phyloP scores from a whole-genome alignment of 2,888 invertebrate species.

The Caenorhabditis drosophilae region DNA sequence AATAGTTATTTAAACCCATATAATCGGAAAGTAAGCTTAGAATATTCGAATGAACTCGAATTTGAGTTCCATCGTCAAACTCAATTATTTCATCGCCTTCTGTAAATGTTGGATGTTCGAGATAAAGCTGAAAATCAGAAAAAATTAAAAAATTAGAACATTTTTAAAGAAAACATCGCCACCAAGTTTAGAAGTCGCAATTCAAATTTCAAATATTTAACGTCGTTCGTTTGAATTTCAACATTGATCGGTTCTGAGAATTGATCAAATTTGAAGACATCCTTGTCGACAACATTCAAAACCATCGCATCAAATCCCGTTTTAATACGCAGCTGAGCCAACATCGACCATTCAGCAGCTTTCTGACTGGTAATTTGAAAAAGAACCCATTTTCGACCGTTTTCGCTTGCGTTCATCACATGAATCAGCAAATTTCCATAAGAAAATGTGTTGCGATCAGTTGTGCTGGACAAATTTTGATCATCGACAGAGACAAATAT shows the following conservation, averaged over 20 bases:
- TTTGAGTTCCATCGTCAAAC: constrained; percentile 40
- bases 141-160: neutral
- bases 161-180: neutral
- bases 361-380: constrained; percentile 8
- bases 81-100: constrained; percentile 46
- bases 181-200: constrained; percentile 39
- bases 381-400: constrained; percentile 11
- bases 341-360: constrained; percentile 37
- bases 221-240: constrained; percentile 22
- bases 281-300: constrained; percentile 39
- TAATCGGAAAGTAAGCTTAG: constrained; percentile 42
- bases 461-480: constrained; percentile 13
- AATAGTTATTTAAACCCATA: no score
- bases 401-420: constrained; percentile 9
- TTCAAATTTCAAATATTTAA: constrained; percentile 37
- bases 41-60: constrained; percentile 39
- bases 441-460: constrained; percentile 6
- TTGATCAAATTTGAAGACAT: constrained; percentile 34
- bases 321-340: constrained; percentile 44
- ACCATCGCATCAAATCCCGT: constrained; percentile 19
- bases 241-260: constrained; percentile 26
- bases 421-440: constrained; percentile 25
- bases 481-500: constrained; percentile 39
- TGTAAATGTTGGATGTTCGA: constrained; percentile 40
- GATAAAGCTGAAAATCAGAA: constrained; percentile 37